These are phyloP conservation scores for Aptenodytes patagonicus DNA, from an alignment of 2,113 vertebrate genomes.

Conservation along the genomic window DNA sequence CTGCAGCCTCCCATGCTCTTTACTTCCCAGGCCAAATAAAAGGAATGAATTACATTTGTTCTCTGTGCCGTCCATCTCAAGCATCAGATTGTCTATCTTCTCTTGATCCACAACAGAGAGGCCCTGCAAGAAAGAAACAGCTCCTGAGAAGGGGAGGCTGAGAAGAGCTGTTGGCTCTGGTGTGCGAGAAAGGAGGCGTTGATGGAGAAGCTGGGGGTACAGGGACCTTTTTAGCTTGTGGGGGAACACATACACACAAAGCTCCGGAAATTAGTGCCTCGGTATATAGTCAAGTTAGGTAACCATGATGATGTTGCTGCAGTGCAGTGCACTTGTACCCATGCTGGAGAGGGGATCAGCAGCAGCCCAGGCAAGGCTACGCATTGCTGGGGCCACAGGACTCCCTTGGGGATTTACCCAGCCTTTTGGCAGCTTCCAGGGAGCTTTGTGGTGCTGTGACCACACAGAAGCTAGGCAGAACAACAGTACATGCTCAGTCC, in stretches of 20 bases:
- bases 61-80: slow-evolving; percentile 89
- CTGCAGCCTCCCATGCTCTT: neutral
- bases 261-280: slow-evolving; percentile 17
- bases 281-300: neutral
- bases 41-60: slow-evolving; percentile 85
- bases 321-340: neutral
- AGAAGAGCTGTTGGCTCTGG: neutral
- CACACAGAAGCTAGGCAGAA: slow-evolving; percentile 28
- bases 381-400: neutral
- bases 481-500: neutral
- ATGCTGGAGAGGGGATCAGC: neutral
- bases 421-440: slow-evolving; percentile 23
- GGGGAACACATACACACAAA: slow-evolving; percentile 14
- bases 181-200: fast-evolving
- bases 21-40: neutral
- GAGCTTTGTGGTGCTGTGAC: slow-evolving; percentile 26
- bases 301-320: neutral
- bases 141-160: neutral
- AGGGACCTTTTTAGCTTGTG: neutral
- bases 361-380: neutral
- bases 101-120: slow-evolving; percentile 88
- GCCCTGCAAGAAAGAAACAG: slow-evolving; percentile 73
- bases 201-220: slow-evolving; percentile 22
- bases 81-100: slow-evolving; percentile 89
- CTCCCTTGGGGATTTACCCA: neutral